A percentile compares a stretch with the other conserved stretches of the same genome.
Evolutionary conservation across 2,888 invertebrate genomes (phyloP).

Genomic region (Pteria penguin): DNA sequence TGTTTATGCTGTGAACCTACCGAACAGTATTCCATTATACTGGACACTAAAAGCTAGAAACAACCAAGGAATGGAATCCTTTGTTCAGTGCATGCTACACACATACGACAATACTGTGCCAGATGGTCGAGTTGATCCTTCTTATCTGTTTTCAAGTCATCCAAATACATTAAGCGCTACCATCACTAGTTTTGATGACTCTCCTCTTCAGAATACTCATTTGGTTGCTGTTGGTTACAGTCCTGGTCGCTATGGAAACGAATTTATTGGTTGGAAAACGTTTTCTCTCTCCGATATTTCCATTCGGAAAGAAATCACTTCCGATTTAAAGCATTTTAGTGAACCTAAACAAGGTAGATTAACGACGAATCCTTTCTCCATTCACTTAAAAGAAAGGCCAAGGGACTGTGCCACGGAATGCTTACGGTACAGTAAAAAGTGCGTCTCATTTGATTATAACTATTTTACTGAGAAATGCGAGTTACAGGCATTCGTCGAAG

Average conservation of each 20-base stretch:
- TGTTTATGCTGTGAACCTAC: slow-evolving; percentile 42
- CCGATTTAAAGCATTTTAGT: slow-evolving; percentile 40
- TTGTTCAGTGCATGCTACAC: slow-evolving; percentile 38
- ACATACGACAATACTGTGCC: slow-evolving; percentile 56
- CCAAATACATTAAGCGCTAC: slow-evolving; percentile 41
- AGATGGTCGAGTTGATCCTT: slow-evolving; percentile 49
- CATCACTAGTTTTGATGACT: slow-evolving; percentile 46
- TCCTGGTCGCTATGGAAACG: slow-evolving; percentile 31
- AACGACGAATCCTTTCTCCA: slow-evolving; percentile 22
- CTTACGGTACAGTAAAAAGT: slow-evolving; percentile 30
- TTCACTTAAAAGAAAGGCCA: slow-evolving; percentile 12
- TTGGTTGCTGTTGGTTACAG: slow-evolving; percentile 37
- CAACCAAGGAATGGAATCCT: slow-evolving; percentile 42
- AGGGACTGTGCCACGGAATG: slow-evolving; percentile 43
- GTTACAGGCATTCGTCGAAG: slow-evolving; percentile 41
- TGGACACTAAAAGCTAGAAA: slow-evolving; percentile 52
- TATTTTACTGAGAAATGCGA: slow-evolving; percentile 40
- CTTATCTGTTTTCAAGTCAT: slow-evolving; percentile 45
- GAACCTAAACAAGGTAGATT: slow-evolving; percentile 35
- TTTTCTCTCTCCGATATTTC: slow-evolving; percentile 9
- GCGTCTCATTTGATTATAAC: slow-evolving; percentile 51
- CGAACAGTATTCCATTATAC: slow-evolving; percentile 49
- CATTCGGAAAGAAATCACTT: slow-evolving; percentile 2
- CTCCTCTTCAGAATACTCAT: slow-evolving; percentile 18
- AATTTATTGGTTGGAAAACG: slow-evolving; percentile 25